Base-by-base conservation (phyloP, 2,888 invertebrate genomes). In the Lochmaea crataegi region DNA sequence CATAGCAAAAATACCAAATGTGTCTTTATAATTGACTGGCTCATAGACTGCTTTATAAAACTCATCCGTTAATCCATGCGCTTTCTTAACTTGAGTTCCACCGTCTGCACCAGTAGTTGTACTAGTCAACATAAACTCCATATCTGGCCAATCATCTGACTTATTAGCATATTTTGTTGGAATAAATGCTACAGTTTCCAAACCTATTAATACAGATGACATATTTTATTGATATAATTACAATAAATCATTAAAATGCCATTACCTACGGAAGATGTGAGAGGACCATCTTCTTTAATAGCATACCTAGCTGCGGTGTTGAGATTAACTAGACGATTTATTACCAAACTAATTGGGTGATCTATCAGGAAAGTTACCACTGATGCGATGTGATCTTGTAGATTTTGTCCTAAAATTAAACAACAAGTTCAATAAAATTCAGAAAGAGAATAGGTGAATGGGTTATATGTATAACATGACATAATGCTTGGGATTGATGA, bases 311-410 rank as follows among this genome's bases (percentile, higher is more conserved):
- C 80, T 0, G 95, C 96, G 0, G 95, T 92, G 81, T 95, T 95
- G 0, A 95, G 87, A 83, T 95, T 96, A 1, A 96, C 94, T 81
- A 96, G 89, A 48, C 96, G 89, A 78, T 90, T 92, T 90, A 94
- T 92, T 0, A 96, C 92, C 80, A 96, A 88, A 82, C 94, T 94
- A 26, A 96, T 89, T 38, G 94, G 93, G 81, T 93, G 90, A 84
- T 96, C 95, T 60, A 96, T 91, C 61, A 92, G 88, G 82, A 96
- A 97, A 1, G 92, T 91, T 16, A 96, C 85, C 0, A 96, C 96
- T 1, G 96, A 96, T 0, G 96, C 95, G 66, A 96, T 95, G 85
- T 96, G 96, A 86, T 96, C 96, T 86, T 96, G 96, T 56, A 96
- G 88, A 85, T 96, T 96, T 83, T 91, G 90, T 0, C 96, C 96